Conservation (phyloP, 2,888 invertebrate species). For the Lypha dubia region DNA sequence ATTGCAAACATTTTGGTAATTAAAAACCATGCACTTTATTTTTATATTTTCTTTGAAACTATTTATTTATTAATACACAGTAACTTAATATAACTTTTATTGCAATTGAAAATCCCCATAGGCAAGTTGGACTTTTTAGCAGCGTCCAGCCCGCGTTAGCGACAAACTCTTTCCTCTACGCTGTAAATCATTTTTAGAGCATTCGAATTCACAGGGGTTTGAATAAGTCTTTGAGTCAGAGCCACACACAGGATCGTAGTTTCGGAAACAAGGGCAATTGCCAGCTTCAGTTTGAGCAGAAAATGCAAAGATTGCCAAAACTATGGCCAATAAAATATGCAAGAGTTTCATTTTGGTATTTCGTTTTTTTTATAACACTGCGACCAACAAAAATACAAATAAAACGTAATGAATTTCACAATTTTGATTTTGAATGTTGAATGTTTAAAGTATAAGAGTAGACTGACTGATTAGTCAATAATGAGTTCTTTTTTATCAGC, state of each 20-base stretch:
- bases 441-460: constrained; percentile 63
- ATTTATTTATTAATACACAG: not conserved
- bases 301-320: constrained; percentile 71
- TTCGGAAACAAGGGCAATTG: constrained; percentile 78
- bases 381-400: not conserved
- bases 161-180: constrained; percentile 77
- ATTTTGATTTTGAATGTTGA: constrained; percentile 68
- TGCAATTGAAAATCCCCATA: not conserved
- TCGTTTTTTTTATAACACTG: not conserved
- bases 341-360: constrained; percentile 75
- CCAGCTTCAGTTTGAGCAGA: constrained; percentile 55
- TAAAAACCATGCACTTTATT: not conserved
- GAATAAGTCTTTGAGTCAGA: constrained; percentile 76
- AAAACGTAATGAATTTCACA: not conserved
- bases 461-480: constrained; percentile 53
- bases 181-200: constrained; percentile 73
- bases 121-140: constrained; percentile 66
- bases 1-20: not conserved
- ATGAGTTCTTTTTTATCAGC: constrained; percentile 53
- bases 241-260: constrained; percentile 79
- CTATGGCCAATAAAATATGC: constrained; percentile 63
- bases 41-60: not conserved
- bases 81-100: not conserved
- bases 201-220: constrained; percentile 78
- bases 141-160: constrained; percentile 75